Evolutionary conservation across 1,140 invertebrate species (phyloP).

Genomic region (Bombus consobrinus): DNA sequence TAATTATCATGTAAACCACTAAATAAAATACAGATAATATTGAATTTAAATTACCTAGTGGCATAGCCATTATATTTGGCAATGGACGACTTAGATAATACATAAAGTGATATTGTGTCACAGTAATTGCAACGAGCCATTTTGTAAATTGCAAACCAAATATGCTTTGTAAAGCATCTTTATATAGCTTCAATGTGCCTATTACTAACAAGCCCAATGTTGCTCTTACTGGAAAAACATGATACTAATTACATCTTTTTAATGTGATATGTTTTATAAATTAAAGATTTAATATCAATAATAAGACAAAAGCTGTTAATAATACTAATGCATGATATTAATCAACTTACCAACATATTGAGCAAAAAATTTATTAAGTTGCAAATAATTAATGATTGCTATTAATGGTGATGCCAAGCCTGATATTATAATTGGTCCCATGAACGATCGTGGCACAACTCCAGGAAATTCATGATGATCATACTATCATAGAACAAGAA

Average conservation of each 20-base stretch:
- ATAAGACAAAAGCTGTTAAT: conserved; percentile 30
- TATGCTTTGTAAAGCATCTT: conserved; percentile 87
- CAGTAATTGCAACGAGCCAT: conserved; percentile 93
- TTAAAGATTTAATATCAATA: conserved; percentile 21
- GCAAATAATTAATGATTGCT: conserved; percentile 86
- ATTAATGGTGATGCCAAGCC: conserved; percentile 90
- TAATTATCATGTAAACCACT: conserved; percentile 8
- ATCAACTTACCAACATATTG: conserved; percentile 94
- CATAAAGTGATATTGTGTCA: conserved; percentile 98
- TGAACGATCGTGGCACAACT: conserved; percentile 97
- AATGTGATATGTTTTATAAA: not conserved
- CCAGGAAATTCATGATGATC: conserved; percentile 99
- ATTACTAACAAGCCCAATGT: conserved; percentile 90
- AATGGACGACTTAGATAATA: conserved; percentile 97
- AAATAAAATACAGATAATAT: not conserved
- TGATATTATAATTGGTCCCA: conserved; percentile 95
- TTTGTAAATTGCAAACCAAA: conserved; percentile 91
- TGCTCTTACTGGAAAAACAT: conserved; percentile 90
- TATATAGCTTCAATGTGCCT: conserved; percentile 88
- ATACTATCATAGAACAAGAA: conserved; percentile 87
- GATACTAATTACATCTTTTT: conserved; percentile 13
- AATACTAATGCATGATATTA: conserved; percentile 24
- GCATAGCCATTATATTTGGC: conserved; percentile 97
- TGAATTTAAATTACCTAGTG: conserved; percentile 88
- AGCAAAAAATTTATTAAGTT: conserved; percentile 92